These are phyloP conservation scores for Pemphredon lugubris DNA, from an alignment of 2,888 invertebrate genomes.

Conservation along the genomic window DNA sequence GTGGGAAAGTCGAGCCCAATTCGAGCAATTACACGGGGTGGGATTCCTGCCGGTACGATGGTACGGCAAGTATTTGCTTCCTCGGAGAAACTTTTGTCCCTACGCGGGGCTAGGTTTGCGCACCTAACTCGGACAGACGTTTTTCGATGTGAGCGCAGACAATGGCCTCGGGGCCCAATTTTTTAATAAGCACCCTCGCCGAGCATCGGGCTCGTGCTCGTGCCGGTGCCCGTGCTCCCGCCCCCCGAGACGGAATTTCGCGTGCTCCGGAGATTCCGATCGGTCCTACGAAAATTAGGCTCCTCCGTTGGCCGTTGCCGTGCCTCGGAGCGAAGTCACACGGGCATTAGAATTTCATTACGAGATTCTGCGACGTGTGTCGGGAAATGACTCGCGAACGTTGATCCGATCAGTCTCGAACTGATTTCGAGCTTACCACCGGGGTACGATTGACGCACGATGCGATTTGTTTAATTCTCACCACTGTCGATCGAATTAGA, in stretches of 20 bases:
- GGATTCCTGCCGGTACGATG: conserved; percentile 41
- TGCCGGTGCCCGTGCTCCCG: not conserved
- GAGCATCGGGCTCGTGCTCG: conserved; percentile 5
- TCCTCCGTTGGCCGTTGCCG: not conserved
- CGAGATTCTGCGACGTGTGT: not conserved
- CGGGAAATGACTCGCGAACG: not conserved
- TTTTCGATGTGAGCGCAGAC: conserved; percentile 43
- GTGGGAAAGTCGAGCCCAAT: conserved; percentile 70
- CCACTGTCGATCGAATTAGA: no score
- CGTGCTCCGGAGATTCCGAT: conserved; percentile 9
- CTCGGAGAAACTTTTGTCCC: conserved; percentile 65
- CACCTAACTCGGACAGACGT: conserved; percentile 48
- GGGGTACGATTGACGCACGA: no score
- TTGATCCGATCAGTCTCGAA: not conserved
- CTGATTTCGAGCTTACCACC: no score
- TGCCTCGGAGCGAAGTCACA: not conserved
- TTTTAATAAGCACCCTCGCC: conserved; percentile 68
- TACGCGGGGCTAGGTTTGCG: conserved; percentile 16
- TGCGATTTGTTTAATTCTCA: no score
- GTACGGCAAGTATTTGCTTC: conserved; percentile 54
- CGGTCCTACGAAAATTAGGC: conserved; percentile 1
- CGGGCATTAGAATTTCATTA: conserved; percentile 1
- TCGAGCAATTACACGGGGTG: conserved; percentile 65
- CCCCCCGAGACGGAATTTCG: conserved; percentile 25
- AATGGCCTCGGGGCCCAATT: conserved; percentile 59